A percentile compares a stretch with the other conserved stretches of the same genome.
Conservation (phyloP, 1,140 invertebrate species). For the Micrasema longulum region DNA sequence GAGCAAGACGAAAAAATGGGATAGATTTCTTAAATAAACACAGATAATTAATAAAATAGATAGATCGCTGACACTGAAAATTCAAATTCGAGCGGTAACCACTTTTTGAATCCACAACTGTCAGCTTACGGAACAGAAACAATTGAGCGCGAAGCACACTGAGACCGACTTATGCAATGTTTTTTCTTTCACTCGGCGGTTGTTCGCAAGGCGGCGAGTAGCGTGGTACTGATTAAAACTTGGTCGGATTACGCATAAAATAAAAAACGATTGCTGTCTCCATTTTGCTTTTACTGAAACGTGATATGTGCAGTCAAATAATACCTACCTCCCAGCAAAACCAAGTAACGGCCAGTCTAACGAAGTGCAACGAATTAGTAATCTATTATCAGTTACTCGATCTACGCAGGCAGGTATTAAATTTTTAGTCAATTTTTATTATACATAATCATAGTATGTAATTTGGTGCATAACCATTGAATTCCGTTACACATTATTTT, state of each 20-base stretch:
- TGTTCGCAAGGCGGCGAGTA: conserved; percentile 24
- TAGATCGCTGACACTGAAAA: conserved; percentile 9
- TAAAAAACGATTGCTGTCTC: conserved; percentile 12
- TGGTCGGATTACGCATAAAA: conserved; percentile 20
- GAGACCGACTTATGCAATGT: not conserved
- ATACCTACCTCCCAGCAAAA: too few species aligned
- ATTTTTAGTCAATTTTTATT: too few species aligned
- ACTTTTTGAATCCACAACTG: too few species aligned
- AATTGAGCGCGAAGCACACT: not conserved
- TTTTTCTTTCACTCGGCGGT: conserved; percentile 13
- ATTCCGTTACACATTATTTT: too few species aligned
- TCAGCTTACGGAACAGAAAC: too few species aligned
- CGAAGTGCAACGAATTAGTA: too few species aligned
- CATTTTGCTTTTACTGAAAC: conserved; percentile 14
- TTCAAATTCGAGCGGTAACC: not conserved
- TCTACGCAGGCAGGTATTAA: too few species aligned
- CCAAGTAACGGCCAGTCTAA: too few species aligned
- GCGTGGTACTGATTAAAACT: conserved; percentile 4
- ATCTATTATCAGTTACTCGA: too few species aligned
- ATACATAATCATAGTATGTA: too few species aligned
- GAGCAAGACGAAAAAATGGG: too few species aligned
- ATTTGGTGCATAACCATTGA: too few species aligned
- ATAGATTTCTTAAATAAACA: not conserved
- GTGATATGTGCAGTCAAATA: not conserved
- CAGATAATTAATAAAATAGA: not conserved